phyloP scores from a whole-genome alignment of 2,797 vertebrate genomes.

The Eulemur albifrons region DNA sequence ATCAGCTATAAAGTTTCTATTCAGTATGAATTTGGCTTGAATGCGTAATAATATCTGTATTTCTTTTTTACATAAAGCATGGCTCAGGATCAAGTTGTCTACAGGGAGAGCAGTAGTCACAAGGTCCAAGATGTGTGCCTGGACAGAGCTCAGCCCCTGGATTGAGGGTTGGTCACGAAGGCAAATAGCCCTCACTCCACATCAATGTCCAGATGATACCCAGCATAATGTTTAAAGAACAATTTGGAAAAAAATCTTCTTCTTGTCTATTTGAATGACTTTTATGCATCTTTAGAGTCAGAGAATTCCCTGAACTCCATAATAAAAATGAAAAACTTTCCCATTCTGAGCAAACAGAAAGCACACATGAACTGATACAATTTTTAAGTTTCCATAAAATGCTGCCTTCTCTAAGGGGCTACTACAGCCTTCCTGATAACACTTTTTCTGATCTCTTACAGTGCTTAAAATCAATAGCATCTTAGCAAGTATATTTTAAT shows the following conservation, averaged over 20 bases:
- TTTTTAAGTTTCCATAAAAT: slow-evolving; percentile 39
- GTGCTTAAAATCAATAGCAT: neutral
- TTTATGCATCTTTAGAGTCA: slow-evolving; percentile 43
- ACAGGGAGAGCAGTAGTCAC: neutral
- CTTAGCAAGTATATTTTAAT: neutral
- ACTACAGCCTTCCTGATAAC: neutral
- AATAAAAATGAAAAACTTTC: slow-evolving; percentile 58
- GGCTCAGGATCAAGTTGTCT: neutral
- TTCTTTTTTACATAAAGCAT: neutral
- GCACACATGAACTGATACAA: neutral
- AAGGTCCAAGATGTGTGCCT: neutral
- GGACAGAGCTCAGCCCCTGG: neutral
- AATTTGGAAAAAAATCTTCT: neutral
- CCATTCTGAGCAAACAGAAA: slow-evolving; percentile 50
- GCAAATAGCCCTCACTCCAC: neutral
- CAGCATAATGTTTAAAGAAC: neutral
- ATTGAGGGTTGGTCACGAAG: neutral
- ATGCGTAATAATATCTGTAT: neutral
- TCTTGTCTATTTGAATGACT: slow-evolving; percentile 35
- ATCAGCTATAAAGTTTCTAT: neutral
- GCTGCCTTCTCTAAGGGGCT: neutral
- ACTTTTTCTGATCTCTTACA: neutral
- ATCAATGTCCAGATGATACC: neutral
- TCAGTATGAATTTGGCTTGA: neutral
- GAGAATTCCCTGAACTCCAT: slow-evolving; percentile 31